phyloP scores from a whole-genome alignment of 1,140 invertebrate genomes.

The Mylabris phalerata region DNA sequence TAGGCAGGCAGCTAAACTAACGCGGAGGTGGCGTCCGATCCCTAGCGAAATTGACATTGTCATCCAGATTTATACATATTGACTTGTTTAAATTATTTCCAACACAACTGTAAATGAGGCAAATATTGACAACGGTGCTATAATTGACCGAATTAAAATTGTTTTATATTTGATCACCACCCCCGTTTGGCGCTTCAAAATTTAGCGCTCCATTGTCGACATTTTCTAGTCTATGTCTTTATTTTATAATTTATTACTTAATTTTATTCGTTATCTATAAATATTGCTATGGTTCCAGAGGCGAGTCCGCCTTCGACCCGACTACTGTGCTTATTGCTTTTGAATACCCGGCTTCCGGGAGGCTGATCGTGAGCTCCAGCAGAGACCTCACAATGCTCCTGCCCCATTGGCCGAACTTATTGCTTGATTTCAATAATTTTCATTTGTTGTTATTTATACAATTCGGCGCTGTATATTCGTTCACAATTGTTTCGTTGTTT shows the following conservation, averaged over 20 bases:
- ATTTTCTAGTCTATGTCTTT: constrained; percentile 15
- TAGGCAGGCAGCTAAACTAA: constrained; percentile 30
- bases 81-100: neutral
- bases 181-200: constrained; percentile 7
- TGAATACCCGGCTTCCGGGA: constrained; percentile 42
- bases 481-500: neutral
- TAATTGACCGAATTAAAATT: too few species aligned
- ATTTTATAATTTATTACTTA: constrained; percentile 12
- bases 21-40: neutral
- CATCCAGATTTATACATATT: neutral
- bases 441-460: constrained; percentile 5
- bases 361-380: constrained; percentile 21
- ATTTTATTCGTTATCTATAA: constrained; percentile 32
- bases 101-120: neutral
- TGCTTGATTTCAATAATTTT: neutral
- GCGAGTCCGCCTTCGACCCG: constrained; percentile 26
- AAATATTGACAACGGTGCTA: neutral
- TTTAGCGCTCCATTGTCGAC: constrained; percentile 19
- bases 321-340: constrained; percentile 43
- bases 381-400: constrained; percentile 11
- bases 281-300: constrained; percentile 42
- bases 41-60: too few species aligned
- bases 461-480: neutral
- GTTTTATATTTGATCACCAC: too few species aligned
- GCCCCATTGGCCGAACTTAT: neutral